Evolutionary conservation across 2,113 vertebrate genomes (phyloP).

Genomic region (Psilopsiagon aurifrons): DNA sequence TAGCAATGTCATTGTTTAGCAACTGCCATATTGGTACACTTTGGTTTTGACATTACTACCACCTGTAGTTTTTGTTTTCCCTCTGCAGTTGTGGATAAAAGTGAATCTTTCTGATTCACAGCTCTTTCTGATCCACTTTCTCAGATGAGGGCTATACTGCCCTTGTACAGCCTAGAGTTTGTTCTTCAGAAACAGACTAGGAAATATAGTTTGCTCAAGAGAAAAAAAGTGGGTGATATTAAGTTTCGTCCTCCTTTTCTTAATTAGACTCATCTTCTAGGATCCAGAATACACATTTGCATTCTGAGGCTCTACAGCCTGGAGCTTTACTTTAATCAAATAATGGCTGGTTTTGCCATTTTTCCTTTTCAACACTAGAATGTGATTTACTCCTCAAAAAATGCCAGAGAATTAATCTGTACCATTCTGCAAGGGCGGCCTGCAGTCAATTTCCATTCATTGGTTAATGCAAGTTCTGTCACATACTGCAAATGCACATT

Average conservation of each 20-base stretch:
- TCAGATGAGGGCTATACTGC: neutral
- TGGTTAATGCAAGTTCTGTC: neutral
- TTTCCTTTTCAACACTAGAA: neutral
- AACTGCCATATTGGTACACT: neutral
- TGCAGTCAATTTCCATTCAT: neutral
- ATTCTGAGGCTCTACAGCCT: neutral
- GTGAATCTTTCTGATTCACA: neutral
- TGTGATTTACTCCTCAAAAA: neutral
- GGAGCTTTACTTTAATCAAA: neutral
- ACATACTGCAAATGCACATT: neutral
- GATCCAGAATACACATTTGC: neutral
- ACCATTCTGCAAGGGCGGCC: neutral
- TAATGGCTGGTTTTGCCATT: neutral
- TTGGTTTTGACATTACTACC: neutral
- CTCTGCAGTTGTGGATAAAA: neutral
- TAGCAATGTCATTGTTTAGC: neutral
- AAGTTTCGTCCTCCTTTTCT: neutral
- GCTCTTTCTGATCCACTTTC: neutral
- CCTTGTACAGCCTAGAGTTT: neutral
- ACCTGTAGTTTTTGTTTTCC: neutral
- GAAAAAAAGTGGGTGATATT: neutral
- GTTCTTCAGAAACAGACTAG: neutral
- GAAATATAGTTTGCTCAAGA: neutral
- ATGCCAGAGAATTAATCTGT: neutral
- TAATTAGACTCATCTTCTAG: neutral